Conservation (phyloP, 2,888 invertebrate genomes). For the Falcaria lacertinaria region DNA sequence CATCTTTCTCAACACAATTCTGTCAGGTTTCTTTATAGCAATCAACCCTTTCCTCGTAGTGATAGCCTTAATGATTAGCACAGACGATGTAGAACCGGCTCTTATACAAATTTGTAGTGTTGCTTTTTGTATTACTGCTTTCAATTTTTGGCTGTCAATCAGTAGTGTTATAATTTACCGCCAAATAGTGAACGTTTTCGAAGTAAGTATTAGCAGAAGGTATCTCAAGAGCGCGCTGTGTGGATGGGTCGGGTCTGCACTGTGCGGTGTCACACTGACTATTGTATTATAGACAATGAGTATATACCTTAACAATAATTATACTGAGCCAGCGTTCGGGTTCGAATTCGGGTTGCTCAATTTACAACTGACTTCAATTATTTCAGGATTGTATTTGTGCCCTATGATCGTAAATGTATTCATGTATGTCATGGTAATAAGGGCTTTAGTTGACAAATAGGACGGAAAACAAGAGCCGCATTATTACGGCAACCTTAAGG, state of each 20-base stretch:
- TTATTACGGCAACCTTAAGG: neutral
- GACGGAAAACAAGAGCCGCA: neutral
- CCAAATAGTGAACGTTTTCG: neutral
- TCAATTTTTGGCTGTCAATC: neutral
- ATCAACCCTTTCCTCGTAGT: neutral
- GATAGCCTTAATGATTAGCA: neutral
- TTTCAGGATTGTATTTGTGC: too few relatives aligned
- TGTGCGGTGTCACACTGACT: neutral
- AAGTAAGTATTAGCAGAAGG: neutral
- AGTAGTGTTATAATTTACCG: neutral
- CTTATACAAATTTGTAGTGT: too few relatives aligned
- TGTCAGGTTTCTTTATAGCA: neutral
- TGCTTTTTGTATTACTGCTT: neutral
- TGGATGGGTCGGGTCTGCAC: neutral
- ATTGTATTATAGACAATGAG: too few relatives aligned
- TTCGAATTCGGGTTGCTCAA: neutral
- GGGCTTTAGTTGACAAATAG: neutral
- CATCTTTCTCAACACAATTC: neutral
- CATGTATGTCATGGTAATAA: neutral
- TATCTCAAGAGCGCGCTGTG: neutral
- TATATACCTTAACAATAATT: neutral
- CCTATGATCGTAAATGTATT: neutral
- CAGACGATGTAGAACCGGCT: too few relatives aligned
- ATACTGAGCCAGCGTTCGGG: too few relatives aligned
- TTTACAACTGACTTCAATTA: neutral